Evolutionary conservation across 64 coral and sea anemone species (phyloP).

Genomic region (Anthopleura sola): DNA sequence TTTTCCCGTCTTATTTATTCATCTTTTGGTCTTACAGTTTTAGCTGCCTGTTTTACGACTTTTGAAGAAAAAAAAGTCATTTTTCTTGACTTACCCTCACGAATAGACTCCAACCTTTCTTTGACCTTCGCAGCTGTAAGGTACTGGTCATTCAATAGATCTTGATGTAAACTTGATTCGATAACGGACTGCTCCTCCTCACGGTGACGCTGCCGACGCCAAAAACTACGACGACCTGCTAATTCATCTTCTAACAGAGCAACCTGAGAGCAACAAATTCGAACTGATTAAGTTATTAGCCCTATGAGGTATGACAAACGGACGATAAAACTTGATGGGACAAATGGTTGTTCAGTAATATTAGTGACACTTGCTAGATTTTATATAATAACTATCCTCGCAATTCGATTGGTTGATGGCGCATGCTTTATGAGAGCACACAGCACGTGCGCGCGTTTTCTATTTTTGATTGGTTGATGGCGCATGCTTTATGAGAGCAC

Average conservation of each 20-base stretch:
- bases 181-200: conserved; percentile 74
- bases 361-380: too few species aligned
- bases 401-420: too few species aligned
- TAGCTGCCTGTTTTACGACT: too few species aligned
- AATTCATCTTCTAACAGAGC: conserved; percentile 90
- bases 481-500: too few species aligned
- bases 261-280: conserved; percentile 37
- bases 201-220: conserved; percentile 95
- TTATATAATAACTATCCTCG: too few species aligned
- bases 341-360: too few species aligned
- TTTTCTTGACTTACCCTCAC: conserved; percentile 57
- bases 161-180: conserved; percentile 60
- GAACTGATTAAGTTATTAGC: neutral
- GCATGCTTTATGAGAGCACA: too few species aligned
- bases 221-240: conserved; percentile 92
- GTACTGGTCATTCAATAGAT: conserved; percentile 81
- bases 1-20: too few species aligned
- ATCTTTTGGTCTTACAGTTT: too few species aligned
- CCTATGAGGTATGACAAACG: neutral
- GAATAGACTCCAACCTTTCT: conserved; percentile 68
- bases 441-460: too few species aligned
- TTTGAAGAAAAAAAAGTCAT: neutral
- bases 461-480: too few species aligned
- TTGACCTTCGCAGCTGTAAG: conserved; percentile 75
- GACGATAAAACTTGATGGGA: too few species aligned